Evolutionary conservation across 2,797 vertebrate species (phyloP).

Genomic region (Cyprinodon diabolis): DNA sequence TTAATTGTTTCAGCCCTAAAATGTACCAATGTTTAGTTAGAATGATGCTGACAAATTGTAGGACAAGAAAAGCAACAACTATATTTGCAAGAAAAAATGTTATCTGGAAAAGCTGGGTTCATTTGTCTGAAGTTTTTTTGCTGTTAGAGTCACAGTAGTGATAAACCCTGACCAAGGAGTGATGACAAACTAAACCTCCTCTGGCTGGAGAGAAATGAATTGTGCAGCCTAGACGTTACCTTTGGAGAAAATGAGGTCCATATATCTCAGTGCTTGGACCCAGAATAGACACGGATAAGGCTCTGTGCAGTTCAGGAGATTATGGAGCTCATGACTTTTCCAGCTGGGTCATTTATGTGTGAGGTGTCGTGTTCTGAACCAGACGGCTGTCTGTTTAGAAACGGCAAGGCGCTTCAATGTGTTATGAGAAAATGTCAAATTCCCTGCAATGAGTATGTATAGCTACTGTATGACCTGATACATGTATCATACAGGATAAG

Average conservation of each 20-base stretch:
- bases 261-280: conserved; percentile 1
- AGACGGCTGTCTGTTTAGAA: conserved; percentile 41
- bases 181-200: conserved; percentile 7
- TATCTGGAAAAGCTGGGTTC: not conserved
- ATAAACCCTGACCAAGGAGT: conserved; percentile 40
- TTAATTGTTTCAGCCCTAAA: too few species aligned
- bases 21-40: not conserved
- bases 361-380: conserved; percentile 9
- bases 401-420: conserved; percentile 42
- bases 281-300: not conserved
- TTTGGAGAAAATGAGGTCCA: not conserved
- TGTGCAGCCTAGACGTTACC: not conserved
- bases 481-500: not conserved
- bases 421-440: conserved; percentile 31
- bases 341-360: conserved; percentile 22
- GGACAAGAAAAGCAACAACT: conserved; percentile 5
- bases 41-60: not conserved
- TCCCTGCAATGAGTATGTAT: conserved; percentile 9
- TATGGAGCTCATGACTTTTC: conserved; percentile 14
- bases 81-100: conserved; percentile 8
- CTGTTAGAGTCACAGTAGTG: conserved; percentile 40
- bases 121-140: conserved; percentile 32
- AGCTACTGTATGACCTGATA: conserved; percentile 1
- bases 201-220: conserved; percentile 2
- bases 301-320: conserved; percentile 17